Evolutionary conservation across 2,797 vertebrate species (phyloP).

Genomic region (Argyrosomus regius): DNA sequence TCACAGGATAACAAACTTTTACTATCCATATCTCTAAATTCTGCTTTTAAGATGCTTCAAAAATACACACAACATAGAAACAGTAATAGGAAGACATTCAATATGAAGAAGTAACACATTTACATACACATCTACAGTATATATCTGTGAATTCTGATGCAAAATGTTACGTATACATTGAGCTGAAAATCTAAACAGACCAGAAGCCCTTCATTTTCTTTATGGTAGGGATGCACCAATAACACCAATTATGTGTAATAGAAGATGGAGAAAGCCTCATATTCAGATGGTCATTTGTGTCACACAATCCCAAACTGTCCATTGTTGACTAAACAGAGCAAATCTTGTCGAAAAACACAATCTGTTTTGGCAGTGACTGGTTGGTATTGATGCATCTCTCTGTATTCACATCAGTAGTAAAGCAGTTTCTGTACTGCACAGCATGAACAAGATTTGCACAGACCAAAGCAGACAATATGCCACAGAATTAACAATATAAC

Average conservation of each 20-base stretch:
- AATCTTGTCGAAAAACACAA: slow-evolving; percentile 18
- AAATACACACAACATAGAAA: slow-evolving; percentile 59
- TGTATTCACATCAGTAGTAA: slow-evolving; percentile 8
- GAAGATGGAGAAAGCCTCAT: not conserved
- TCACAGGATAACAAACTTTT: slow-evolving; percentile 38
- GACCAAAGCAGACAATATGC: slow-evolving; percentile 43
- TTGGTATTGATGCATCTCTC: slow-evolving; percentile 58
- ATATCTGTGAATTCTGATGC: slow-evolving; percentile 65
- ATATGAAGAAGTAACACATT: slow-evolving; percentile 71
- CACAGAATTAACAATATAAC: slow-evolving; percentile 41
- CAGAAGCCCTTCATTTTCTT: slow-evolving; percentile 61
- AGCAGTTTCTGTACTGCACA: slow-evolving; percentile 45
- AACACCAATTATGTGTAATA: slow-evolving; percentile 23
- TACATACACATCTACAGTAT: slow-evolving; percentile 65
- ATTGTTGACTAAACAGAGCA: not conserved
- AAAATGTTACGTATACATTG: slow-evolving; percentile 48
- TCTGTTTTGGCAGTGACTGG: slow-evolving; percentile 12
- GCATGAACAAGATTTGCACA: slow-evolving; percentile 43
- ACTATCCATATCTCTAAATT: slow-evolving; percentile 15
- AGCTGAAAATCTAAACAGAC: slow-evolving; percentile 52
- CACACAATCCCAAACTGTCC: slow-evolving; percentile 14
- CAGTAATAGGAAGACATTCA: slow-evolving; percentile 77
- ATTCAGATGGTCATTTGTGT: not conserved
- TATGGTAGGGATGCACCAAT: slow-evolving; percentile 51
- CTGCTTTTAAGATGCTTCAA: slow-evolving; percentile 51